Evolutionary conservation across 2,113 vertebrate species (phyloP).

Genomic region (Crotalus helleri): DNA sequence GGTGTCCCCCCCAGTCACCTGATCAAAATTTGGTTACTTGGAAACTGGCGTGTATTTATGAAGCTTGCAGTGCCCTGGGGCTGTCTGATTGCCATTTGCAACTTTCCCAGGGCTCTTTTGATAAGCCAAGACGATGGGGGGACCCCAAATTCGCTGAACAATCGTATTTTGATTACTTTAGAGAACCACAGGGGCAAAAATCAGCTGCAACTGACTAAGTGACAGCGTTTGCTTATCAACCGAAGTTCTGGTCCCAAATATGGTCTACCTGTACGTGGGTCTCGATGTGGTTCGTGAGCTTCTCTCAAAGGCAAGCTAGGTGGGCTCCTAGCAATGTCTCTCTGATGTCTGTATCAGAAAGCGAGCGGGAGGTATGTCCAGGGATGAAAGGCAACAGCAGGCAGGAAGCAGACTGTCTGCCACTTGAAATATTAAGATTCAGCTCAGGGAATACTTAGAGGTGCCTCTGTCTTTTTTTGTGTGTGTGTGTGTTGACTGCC

Average conservation of each 20-base stretch:
- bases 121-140: neutral
- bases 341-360: conserved; percentile 76
- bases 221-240: neutral
- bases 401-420: conserved; percentile 56
- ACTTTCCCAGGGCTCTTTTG: neutral
- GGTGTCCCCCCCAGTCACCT: too few species aligned
- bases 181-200: neutral
- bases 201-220: neutral
- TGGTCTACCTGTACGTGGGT: neutral
- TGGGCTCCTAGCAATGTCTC: conserved; percentile 68
- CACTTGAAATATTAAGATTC: conserved; percentile 21
- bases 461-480: too few species aligned
- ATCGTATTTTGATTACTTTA: neutral
- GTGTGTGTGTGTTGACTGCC: too few species aligned
- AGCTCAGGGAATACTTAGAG: too few species aligned
- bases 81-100: neutral
- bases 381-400: conserved; percentile 58
- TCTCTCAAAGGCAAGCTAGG: conserved; percentile 51
- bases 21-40: neutral
- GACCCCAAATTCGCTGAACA: neutral
- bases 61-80: neutral
- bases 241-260: neutral
- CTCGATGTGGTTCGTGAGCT: conserved; percentile 49
- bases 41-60: neutral
- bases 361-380: conserved; percentile 56